phyloP scores from a whole-genome alignment of 2,888 invertebrate species.

The Scelioninae gen. 1 region DNA sequence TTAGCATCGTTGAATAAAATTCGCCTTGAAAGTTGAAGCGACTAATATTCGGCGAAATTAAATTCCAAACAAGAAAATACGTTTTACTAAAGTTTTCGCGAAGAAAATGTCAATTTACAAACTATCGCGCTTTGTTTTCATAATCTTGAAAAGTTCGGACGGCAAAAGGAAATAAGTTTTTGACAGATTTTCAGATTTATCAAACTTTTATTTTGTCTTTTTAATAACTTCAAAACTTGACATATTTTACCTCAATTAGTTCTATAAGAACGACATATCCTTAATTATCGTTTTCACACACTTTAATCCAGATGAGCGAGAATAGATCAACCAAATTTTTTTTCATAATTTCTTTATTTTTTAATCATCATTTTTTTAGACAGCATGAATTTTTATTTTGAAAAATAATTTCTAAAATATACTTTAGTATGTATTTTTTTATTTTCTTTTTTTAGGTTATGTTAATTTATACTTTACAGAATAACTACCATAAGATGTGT shows the following conservation, averaged over 20 bases:
- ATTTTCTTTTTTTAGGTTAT: no score
- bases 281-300: not conserved
- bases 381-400: no score
- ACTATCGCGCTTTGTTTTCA: slow-evolving; percentile 34
- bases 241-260: slow-evolving; percentile 8
- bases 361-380: no score
- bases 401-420: no score
- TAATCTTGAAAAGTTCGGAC: slow-evolving; percentile 11
- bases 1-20: slow-evolving; percentile 5
- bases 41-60: slow-evolving; percentile 34
- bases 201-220: slow-evolving; percentile 14
- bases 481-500: no score
- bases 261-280: not conserved
- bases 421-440: no score
- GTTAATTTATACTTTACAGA: no score
- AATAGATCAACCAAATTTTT: not conserved
- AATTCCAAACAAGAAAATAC: slow-evolving; percentile 30
- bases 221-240: slow-evolving; percentile 2
- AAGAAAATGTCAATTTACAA: slow-evolving; percentile 35
- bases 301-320: not conserved
- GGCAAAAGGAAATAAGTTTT: slow-evolving; percentile 10
- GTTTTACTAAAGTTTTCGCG: slow-evolving; percentile 6
- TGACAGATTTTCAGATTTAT: slow-evolving; percentile 29
- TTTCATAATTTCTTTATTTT: no score
- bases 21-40: slow-evolving; percentile 24